Percentiles rank a stretch among this genome's conserved stretches.
phyloP scores from a whole-genome alignment of 2,888 invertebrate species.

The Phortica okadai region DNA sequence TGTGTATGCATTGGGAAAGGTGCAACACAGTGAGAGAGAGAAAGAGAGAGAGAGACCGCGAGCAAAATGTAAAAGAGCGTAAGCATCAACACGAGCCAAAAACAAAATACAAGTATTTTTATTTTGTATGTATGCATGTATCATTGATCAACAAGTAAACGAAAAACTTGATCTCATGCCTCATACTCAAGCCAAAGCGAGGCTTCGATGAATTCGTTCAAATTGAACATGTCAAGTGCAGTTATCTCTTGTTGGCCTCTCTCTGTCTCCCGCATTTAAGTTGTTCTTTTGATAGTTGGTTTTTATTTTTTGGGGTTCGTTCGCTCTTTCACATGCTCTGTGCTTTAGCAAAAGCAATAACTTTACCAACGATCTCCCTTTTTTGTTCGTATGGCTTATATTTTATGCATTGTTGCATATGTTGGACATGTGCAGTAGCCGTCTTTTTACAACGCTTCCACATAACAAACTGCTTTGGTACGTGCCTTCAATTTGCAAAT shows the following conservation, averaged over 20 bases:
- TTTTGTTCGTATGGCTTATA: neutral
- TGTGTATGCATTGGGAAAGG: neutral
- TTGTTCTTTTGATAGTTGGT: neutral
- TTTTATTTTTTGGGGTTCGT: neutral
- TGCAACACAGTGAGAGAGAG: constrained; percentile 21
- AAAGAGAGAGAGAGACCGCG: constrained; percentile 2
- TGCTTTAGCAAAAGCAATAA: neutral
- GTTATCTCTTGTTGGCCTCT: neutral
- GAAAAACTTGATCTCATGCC: neutral
- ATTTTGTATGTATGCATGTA: too few species aligned
- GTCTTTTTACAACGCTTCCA: neutral
- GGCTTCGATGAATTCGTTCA: neutral
- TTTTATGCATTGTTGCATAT: constrained; percentile 2
- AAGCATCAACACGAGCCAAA: neutral
- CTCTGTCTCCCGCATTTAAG: neutral
- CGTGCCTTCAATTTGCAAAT: constrained; percentile 42
- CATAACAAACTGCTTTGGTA: constrained; percentile 41
- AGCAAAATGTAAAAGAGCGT: neutral
- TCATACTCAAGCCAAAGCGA: neutral
- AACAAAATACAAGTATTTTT: neutral
- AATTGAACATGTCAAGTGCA: constrained; percentile 24
- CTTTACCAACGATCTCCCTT: neutral
- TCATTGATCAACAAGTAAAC: neutral
- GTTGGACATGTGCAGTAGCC: neutral
- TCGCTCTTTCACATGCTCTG: neutral